These are phyloP conservation scores for Crambe crambe DNA, from an alignment of 37 sponge, comb jelly and placozoan genomes.

Conservation along the genomic window DNA sequence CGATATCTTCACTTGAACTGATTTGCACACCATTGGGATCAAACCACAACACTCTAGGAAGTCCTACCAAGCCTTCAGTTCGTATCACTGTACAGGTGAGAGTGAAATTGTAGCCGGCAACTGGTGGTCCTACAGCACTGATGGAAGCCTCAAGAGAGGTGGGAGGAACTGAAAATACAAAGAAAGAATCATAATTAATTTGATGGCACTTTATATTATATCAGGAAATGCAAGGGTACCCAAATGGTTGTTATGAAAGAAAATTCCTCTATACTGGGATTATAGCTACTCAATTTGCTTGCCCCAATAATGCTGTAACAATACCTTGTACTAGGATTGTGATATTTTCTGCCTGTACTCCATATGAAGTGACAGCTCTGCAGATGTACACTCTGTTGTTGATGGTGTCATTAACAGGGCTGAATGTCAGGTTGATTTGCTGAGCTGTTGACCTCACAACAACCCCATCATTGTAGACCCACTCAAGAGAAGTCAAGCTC, in stretches of 20 bases:
- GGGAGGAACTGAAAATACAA: not conserved
- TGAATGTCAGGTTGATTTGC: not conserved
- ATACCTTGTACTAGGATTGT: slow-evolving; percentile 13
- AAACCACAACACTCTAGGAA: not conserved
- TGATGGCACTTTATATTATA: not conserved
- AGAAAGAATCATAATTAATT: not conserved
- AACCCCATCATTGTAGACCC: not conserved
- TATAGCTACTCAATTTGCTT: not conserved
- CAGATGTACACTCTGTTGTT: not conserved
- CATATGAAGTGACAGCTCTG: slow-evolving; percentile 1
- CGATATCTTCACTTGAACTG: not conserved
- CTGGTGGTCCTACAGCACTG: not conserved
- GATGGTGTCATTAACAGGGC: slow-evolving; percentile 3
- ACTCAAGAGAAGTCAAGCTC: slow-evolving; percentile 7
- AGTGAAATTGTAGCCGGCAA: slow-evolving; percentile 12
- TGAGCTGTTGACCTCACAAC: not conserved
- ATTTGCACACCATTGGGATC: not conserved
- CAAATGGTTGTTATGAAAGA: too few relatives aligned
- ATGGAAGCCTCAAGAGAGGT: not conserved
- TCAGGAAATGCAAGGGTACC: too few relatives aligned
- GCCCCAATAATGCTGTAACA: not conserved
- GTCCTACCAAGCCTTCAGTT: not conserved
- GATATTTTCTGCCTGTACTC: not conserved
- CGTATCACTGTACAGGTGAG: not conserved
- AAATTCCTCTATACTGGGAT: too few relatives aligned